Conservation (phyloP, 2,113 vertebrate genomes). For the Percina caprodes region DNA sequence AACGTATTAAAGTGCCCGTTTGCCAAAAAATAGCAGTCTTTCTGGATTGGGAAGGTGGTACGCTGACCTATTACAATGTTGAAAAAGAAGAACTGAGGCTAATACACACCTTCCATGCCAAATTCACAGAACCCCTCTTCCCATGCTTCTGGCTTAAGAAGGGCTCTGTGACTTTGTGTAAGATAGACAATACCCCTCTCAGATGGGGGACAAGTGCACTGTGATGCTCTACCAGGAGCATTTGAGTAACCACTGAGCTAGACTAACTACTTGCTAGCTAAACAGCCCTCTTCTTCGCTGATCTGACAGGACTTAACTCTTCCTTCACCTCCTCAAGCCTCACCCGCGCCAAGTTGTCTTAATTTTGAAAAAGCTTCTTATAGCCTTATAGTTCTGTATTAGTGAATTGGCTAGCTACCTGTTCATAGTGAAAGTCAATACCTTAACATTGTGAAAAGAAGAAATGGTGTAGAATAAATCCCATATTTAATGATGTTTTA, state of each 20-base stretch:
- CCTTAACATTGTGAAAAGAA: not conserved
- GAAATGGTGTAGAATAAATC: no score
- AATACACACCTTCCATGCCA: slow-evolving; percentile 51
- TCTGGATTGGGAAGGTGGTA: slow-evolving; percentile 46
- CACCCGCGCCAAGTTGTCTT: no score
- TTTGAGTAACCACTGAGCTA: no score
- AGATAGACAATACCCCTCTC: not conserved
- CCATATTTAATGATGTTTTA: not conserved
- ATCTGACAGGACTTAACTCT: no score
- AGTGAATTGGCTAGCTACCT: no score
- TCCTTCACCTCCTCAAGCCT: no score
- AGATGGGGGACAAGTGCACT: not conserved
- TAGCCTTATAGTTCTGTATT: no score
- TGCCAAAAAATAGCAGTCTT: slow-evolving; percentile 31
- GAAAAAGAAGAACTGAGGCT: not conserved
- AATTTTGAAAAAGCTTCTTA: no score
- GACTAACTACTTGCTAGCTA: no score
- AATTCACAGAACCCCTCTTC: slow-evolving; percentile 42
- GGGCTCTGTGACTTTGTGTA: slow-evolving; percentile 47
- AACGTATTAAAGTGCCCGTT: fast-evolving
- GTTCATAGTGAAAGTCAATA: not conserved
- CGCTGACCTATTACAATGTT: slow-evolving; percentile 49
- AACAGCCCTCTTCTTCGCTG: no score
- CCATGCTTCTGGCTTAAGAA: slow-evolving; percentile 46
- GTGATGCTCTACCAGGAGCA: not conserved